Evolutionary conservation across 92 coral and sea anemone species (phyloP), one percentile per base, ranked within the genome.

Genomic region (Chrysogorgia sp.): DNA sequence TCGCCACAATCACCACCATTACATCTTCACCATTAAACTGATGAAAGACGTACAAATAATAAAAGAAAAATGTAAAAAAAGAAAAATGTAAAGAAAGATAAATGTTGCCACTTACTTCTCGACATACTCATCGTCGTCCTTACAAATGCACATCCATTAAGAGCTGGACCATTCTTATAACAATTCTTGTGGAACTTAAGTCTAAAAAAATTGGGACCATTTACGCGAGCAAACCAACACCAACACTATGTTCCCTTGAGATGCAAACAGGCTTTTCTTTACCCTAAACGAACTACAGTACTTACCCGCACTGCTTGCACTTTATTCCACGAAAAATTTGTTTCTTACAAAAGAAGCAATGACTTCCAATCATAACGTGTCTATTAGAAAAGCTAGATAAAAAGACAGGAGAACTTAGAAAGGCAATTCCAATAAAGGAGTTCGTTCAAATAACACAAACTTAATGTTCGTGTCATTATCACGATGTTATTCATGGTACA

Each of bases 271-370:
- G 34, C 32, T 29, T 23, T 3, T 57, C 13, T 23, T 57, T 23
- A 23, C 30, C 29, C 34, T 1, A 29, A 57, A 7, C 31, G 23
- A 63, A 15, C 52, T 2, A 78, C 6, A 10, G 15, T 13, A 80
- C 97, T 75, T 87, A 94, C 98, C 90, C 92, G 93, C 98, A 94
- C n/a, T 69, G 81, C 67, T 94, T 91, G 70, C 98, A 94, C 70
- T 91, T 94, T 34, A 91, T 92, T 2, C 98, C 98, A 87, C 91
- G 92, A 50, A 94, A 84, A 14, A 94, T 86, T 66, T 89, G 76
- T 74, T 91, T 91, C 62, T 87, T 96, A 31, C 98, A 94, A 33
- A 79, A 79, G 25, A 90, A 96, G 50, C 98, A 94, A 3, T 89
- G 81, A 31, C 86, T 67, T 56, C 96, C 90, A 83, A 91, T 88